Conservation (phyloP, 2,888 invertebrate genomes). For the Callyntrura guangdongensis region DNA sequence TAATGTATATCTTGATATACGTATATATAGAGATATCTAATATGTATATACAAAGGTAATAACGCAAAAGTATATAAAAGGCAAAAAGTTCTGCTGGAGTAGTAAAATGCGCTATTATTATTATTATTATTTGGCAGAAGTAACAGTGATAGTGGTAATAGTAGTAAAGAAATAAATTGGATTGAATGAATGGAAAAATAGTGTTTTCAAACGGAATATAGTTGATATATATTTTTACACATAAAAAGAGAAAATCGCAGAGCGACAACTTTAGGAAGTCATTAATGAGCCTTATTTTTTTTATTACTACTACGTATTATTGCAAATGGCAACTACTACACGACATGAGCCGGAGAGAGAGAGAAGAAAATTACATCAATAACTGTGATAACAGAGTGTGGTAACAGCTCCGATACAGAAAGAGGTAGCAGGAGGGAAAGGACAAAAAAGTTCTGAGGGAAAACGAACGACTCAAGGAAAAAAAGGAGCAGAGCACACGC, state of each 20-base stretch:
- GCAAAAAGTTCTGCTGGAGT: too few species aligned
- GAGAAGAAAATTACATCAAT: constrained; percentile 66
- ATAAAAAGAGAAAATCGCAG: constrained; percentile 52
- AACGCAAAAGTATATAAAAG: background rate
- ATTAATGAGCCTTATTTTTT: constrained; percentile 71
- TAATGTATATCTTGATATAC: background rate
- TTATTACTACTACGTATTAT: constrained; percentile 64
- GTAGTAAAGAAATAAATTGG: constrained; percentile 1
- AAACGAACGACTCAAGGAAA: too few species aligned
- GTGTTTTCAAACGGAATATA: background rate
- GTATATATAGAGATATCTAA: background rate
- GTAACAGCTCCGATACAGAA: constrained; percentile 31
- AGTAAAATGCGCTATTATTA: background rate
- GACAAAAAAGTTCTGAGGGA: background rate
- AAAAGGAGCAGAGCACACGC: background rate
- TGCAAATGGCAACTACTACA: constrained; percentile 52
- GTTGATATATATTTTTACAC: too few species aligned
- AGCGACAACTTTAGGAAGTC: constrained; percentile 75
- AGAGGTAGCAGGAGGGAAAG: constrained; percentile 57
- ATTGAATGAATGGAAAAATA: constrained; percentile 14
- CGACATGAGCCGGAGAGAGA: background rate
- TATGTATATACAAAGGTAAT: background rate
- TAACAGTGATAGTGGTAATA: background rate
- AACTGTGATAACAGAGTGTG: constrained; percentile 66
- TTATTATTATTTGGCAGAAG: background rate